Evolutionary conservation across 2,888 invertebrate genomes (phyloP).

Genomic region (Coleophora flavipennella): DNA sequence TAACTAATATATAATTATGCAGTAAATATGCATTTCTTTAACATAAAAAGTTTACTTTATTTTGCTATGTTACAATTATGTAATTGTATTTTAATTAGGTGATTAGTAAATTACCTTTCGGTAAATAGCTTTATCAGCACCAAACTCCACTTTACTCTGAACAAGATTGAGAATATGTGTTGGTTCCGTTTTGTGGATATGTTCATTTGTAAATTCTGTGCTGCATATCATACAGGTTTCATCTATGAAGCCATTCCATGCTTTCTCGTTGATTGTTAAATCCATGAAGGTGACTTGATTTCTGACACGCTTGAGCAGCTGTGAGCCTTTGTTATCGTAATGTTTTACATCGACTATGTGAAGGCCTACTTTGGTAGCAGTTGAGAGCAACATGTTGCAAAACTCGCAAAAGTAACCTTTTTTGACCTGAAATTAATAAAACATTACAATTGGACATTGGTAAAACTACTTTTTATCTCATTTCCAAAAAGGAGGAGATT

Average conservation of each 20-base stretch:
- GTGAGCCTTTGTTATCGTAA: constrained; percentile 13
- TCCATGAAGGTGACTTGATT: constrained; percentile 18
- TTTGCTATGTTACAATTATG: too few relatives aligned
- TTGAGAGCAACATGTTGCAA: constrained; percentile 28
- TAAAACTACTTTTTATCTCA: neutral
- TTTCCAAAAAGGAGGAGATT: too few relatives aligned
- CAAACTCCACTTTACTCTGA: constrained; percentile 26
- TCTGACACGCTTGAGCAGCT: constrained; percentile 16
- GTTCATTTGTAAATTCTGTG: constrained; percentile 26
- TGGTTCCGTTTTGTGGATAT: constrained; percentile 23
- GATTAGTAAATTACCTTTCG: constrained; percentile 27
- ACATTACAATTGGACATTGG: neutral
- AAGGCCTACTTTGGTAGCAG: constrained; percentile 21
- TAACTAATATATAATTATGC: too few relatives aligned
- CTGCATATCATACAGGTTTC: constrained; percentile 37
- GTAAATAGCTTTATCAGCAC: constrained; percentile 23
- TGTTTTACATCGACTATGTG: constrained; percentile 25
- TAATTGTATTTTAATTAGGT: neutral
- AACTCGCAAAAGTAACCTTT: constrained; percentile 32
- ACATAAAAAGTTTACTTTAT: too few relatives aligned
- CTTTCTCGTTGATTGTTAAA: constrained; percentile 22
- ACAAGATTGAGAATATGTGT: constrained; percentile 34
- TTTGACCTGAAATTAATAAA: constrained; percentile 32
- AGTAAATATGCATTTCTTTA: too few relatives aligned
- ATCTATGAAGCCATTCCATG: constrained; percentile 37